Conservation (phyloP, 2,888 invertebrate genomes). For the Galerucella nymphaeae region DNA sequence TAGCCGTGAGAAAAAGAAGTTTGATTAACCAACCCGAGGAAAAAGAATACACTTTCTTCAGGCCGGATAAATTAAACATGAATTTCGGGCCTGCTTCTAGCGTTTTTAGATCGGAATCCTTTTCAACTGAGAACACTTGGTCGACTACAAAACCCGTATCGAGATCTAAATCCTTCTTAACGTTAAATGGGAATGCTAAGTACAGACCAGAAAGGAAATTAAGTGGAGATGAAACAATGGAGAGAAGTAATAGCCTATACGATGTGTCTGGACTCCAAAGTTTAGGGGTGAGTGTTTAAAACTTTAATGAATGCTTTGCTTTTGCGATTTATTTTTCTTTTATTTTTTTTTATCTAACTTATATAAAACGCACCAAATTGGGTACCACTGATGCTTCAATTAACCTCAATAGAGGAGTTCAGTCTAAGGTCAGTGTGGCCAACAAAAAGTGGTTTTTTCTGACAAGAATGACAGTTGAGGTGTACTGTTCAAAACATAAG, state of each 20-base stretch:
- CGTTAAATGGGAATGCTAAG: constrained; percentile 55
- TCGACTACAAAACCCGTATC: constrained; percentile 61
- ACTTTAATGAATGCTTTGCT: background rate
- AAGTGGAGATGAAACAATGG: constrained; percentile 47
- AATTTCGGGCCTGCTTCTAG: constrained; percentile 34
- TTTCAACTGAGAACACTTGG: constrained; percentile 57
- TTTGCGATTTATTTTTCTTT: constrained; percentile 7
- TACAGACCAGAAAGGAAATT: constrained; percentile 50
- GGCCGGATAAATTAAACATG: constrained; percentile 44
- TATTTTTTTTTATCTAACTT: too few species aligned
- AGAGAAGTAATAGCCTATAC: constrained; percentile 62
- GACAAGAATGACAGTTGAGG: too few species aligned
- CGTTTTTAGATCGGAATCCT: constrained; percentile 60
- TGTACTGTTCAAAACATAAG: too few species aligned
- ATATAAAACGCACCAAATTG: too few species aligned
- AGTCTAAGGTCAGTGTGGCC: too few species aligned
- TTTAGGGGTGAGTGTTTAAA: constrained; percentile 61
- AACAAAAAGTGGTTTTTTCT: too few species aligned
- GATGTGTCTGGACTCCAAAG: constrained; percentile 66
- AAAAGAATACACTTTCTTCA: constrained; percentile 56
- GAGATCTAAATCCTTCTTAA: constrained; percentile 65
- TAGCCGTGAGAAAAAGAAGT: constrained; percentile 50
- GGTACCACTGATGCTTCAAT: too few species aligned
- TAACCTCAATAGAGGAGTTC: too few species aligned
- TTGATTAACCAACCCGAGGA: constrained; percentile 41